Percentiles rank a stretch among this genome's conserved stretches.
These are phyloP conservation scores for Falcaria lacertinaria DNA, from an alignment of 2,888 invertebrate species.

Conservation along the genomic window DNA sequence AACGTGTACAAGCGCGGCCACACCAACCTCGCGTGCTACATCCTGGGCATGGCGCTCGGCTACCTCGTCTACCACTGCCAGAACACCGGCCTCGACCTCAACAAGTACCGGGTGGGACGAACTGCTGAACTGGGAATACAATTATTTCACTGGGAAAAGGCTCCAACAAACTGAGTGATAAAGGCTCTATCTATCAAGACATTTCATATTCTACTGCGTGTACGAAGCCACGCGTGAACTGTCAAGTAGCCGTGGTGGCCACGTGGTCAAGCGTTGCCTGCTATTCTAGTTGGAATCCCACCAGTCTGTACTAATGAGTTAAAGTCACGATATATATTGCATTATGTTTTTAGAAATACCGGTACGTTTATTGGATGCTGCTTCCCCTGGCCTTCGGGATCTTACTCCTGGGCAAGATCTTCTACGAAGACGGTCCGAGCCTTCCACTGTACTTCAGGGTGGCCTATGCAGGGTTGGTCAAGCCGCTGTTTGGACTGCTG, in stretches of 20 bases:
- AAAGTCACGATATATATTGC: no score
- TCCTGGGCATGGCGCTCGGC: slow-evolving; percentile 42
- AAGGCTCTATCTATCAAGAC: no score
- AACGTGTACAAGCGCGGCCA: slow-evolving; percentile 41
- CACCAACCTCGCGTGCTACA: slow-evolving; percentile 40
- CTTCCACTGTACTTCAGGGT: slow-evolving; percentile 17
- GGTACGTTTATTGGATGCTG: slow-evolving; percentile 24
- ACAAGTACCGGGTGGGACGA: slow-evolving; percentile 29
- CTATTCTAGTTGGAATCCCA: no score
- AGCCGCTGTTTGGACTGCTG: slow-evolving; percentile 26
- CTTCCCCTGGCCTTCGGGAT: slow-evolving; percentile 18
- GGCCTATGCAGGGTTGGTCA: slow-evolving; percentile 25
- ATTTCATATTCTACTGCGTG: no score
- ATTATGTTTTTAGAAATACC: slow-evolving; percentile 29
- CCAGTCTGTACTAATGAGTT: no score
- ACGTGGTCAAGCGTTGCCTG: no score
- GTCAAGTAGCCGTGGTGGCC: no score
- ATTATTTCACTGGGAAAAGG: no score
- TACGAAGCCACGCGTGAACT: no score
- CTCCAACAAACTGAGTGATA: no score
- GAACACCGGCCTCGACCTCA: slow-evolving; percentile 17
- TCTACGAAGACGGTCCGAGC: slow-evolving; percentile 25
- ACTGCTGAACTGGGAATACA: no score
- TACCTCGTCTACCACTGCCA: slow-evolving; percentile 37
- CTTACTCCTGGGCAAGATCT: slow-evolving; percentile 23